These are phyloP conservation scores for Callithrix jacchus DNA, from an alignment of 2,113 vertebrate genomes.

Conservation along the genomic window DNA sequence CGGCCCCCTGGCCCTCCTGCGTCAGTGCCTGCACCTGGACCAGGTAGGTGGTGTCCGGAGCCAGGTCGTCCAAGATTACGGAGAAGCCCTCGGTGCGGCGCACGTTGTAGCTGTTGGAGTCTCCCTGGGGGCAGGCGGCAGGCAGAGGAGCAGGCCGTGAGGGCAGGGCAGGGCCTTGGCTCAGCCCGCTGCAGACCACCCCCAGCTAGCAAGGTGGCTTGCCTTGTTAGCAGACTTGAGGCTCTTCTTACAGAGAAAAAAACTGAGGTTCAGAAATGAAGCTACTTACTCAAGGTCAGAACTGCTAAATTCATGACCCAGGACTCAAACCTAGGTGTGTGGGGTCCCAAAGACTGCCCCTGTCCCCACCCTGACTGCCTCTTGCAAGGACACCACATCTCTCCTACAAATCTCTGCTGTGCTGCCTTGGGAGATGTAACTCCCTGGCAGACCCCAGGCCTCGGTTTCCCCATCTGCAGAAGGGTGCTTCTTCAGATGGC, in stretches of 20 bases:
- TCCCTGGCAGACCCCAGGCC: background rate
- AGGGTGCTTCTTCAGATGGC: background rate
- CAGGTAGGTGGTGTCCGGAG: constrained; percentile 89
- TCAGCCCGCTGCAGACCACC: background rate
- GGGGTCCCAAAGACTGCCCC: background rate
- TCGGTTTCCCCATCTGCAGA: background rate
- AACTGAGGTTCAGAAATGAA: background rate
- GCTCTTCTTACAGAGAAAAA: background rate
- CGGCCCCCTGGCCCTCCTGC: constrained; percentile 83
- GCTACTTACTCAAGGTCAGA: background rate
- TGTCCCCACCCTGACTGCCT: background rate
- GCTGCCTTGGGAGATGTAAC: background rate
- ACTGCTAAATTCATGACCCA: background rate
- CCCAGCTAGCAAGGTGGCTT: background rate
- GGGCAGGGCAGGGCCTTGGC: background rate
- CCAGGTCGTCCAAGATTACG: constrained; percentile 87
- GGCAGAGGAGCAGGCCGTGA: background rate
- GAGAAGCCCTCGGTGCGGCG: constrained; percentile 89
- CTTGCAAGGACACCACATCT: background rate
- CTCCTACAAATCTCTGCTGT: background rate
- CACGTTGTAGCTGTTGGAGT: constrained; percentile 92
- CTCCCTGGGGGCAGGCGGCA: constrained; percentile 79
- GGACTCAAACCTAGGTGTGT: background rate
- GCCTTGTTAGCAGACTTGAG: accelerated
- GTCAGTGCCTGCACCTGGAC: constrained; percentile 92